Base-by-base conservation (phyloP, 2,797 vertebrate species). In the Poecilia picta region DNA sequence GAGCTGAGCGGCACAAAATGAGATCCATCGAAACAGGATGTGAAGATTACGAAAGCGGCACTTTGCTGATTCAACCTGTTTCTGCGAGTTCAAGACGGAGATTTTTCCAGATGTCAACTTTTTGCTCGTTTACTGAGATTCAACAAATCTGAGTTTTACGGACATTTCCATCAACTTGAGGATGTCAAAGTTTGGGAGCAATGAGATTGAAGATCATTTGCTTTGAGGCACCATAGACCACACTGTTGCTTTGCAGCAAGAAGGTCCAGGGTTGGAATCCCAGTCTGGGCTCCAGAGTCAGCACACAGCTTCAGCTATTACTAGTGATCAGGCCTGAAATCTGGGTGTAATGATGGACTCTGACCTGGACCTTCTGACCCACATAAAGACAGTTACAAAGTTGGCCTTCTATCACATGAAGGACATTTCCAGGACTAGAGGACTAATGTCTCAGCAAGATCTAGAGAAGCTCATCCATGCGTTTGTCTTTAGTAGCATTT, bases 1-100 rank as follows among this genome's bases (percentile, higher is more conserved):
- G 25, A 70, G 75, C 25, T 71, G 46, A 74, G 59, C 31, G 59
- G 51, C 73, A 75, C 72, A 82, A 80, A 85, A 81, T 73, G 45
- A 64, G 74, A 77, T 80, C 62, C 39, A 74, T 59, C 62, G 12
- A 75, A 71, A 78, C n/a, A 78, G 11, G 33, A 71, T 76, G 83
- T 73, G 78, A 62, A 72, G 77, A 77, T 74, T 57, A 53, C 3
- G 5, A 83, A 59, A 8, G 8, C 75, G 55, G 76, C 47, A 16
- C 47, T 72, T 45, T 41, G 39, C 79, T 53, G 64, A 76, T 73
- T 75, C 7, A 1, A 73, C 76, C 71, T 6, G 55, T 77, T 79
- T 66, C 28, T 20, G 36, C 72, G 2, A 55, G 46, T 75, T 68
- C 13, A 46, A 39, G 46, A 59, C 46, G 39, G 70, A 74, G 25